Conservation (phyloP, 2,113 vertebrate genomes). For the Orientallactaga bullata region DNA sequence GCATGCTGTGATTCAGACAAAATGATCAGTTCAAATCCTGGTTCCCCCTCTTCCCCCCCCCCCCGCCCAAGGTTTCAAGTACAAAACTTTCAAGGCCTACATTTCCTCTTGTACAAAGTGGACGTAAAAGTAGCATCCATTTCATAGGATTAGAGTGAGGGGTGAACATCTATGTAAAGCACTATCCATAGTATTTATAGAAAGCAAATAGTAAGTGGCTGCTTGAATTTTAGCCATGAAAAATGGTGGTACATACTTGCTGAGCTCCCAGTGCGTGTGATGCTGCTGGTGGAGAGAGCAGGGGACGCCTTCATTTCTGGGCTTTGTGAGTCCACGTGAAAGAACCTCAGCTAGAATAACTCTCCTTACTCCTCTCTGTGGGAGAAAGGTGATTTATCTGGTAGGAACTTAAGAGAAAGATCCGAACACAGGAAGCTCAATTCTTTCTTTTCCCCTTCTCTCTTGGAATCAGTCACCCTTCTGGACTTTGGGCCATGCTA, state of each 20-base stretch:
- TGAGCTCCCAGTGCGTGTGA: background rate
- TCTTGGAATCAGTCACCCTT: background rate
- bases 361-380: background rate
- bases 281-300: background rate
- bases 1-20: background rate
- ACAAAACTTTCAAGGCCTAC: background rate
- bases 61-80: background rate
- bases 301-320: background rate
- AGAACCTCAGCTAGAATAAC: background rate
- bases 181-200: background rate
- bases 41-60: background rate
- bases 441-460: background rate
- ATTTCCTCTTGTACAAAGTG: background rate
- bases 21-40: background rate
- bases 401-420: background rate
- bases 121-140: background rate
- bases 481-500: background rate
- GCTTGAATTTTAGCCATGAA: conserved; percentile 13
- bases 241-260: background rate
- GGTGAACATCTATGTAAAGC: background rate
- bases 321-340: background rate
- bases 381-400: background rate
- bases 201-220: background rate
- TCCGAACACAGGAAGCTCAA: background rate
- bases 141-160: too few relatives aligned